Conservation (phyloP, 2,113 vertebrate genomes). For the Cyanoderma ruficeps region DNA sequence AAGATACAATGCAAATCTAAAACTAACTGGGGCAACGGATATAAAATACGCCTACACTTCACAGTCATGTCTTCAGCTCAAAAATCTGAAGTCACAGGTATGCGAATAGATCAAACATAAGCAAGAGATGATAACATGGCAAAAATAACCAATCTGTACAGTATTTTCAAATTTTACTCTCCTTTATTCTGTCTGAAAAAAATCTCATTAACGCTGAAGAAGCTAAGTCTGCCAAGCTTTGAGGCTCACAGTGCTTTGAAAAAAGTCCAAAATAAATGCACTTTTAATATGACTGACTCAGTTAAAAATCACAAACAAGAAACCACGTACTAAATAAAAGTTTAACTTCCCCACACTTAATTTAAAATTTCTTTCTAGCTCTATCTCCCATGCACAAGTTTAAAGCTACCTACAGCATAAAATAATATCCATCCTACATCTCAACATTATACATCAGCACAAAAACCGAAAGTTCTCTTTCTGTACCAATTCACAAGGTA, state of each 20-base stretch:
- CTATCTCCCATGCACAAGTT: not conserved
- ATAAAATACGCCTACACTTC: conserved; percentile 28
- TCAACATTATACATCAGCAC: not conserved
- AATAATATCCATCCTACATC: not conserved
- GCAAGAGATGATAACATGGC: not conserved
- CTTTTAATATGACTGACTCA: not conserved
- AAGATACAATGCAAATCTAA: conserved; percentile 37
- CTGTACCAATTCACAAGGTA: not conserved
- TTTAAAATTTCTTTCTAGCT: not conserved
- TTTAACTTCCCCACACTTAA: not conserved
- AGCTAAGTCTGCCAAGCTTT: not conserved
- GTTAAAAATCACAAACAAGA: not conserved
- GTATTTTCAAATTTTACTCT: not conserved
- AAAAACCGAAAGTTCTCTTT: not conserved
- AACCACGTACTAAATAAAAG: not conserved
- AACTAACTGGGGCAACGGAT: conserved; percentile 37
- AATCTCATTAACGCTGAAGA: not conserved
- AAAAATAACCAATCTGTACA: conserved; percentile 19
- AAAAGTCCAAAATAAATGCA: not conserved
- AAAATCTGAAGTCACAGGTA: conserved; percentile 44
- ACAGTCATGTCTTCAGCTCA: conserved; percentile 25
- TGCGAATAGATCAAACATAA: conserved; percentile 43
- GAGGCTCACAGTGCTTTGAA: not conserved
- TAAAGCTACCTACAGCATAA: not conserved
- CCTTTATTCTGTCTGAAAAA: conserved; percentile 16